phyloP scores from a whole-genome alignment of 2,797 vertebrate species.

The Poeciliopsis paucimaculata region DNA sequence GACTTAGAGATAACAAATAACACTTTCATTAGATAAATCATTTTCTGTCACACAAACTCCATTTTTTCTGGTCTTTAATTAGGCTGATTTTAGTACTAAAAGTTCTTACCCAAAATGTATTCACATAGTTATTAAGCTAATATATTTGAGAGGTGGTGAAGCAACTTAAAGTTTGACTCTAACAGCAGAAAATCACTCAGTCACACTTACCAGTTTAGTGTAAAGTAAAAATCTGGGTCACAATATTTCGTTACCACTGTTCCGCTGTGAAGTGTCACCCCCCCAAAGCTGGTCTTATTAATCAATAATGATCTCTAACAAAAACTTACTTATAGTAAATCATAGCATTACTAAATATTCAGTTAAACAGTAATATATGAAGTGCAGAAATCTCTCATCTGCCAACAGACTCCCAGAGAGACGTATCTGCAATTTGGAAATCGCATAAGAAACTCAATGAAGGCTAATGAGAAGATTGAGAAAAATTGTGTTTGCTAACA shows the following conservation, averaged over 20 bases:
- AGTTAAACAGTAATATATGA: slow-evolving; percentile 12
- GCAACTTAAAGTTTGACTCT: neutral
- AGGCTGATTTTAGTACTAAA: neutral
- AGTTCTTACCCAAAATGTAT: neutral
- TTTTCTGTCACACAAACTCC: neutral
- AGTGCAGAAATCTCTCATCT: slow-evolving; percentile 4
- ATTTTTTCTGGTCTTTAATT: neutral
- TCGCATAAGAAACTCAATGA: slow-evolving; percentile 29
- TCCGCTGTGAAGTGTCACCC: neutral
- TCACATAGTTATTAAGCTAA: slow-evolving; percentile 36
- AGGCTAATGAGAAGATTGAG: slow-evolving; percentile 21
- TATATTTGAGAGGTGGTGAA: slow-evolving; percentile 22
- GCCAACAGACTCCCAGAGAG: slow-evolving; percentile 21
- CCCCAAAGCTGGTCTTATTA: no score
- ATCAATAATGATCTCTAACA: neutral
- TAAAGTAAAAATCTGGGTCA: neutral
- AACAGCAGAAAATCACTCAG: neutral
- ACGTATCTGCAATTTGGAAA: slow-evolving; percentile 48
- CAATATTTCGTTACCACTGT: neutral
- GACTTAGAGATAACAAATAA: neutral
- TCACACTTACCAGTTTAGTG: neutral
- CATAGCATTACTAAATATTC: slow-evolving; percentile 25
- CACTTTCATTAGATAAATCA: neutral
- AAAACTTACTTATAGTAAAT: slow-evolving; percentile 22
- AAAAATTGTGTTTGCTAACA: slow-evolving; percentile 18